These are phyloP conservation scores for Phalangium opilio DNA, from an alignment of 2,888 invertebrate genomes.

Conservation along the genomic window DNA sequence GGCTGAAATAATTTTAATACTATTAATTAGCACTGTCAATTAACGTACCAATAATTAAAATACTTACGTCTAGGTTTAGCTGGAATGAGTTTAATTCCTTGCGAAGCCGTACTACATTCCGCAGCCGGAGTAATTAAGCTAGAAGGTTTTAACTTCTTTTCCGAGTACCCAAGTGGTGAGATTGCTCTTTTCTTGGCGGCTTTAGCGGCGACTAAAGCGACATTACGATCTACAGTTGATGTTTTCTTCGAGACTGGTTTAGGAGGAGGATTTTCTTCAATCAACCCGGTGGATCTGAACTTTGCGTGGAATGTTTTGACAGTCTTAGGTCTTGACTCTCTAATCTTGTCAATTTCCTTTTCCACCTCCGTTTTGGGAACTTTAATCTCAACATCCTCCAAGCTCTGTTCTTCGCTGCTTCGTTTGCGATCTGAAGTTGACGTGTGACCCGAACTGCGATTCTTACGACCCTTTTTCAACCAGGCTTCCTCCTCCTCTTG, in stretches of 20 bases:
- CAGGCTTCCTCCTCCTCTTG: constrained; percentile 14
- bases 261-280: constrained; percentile 47
- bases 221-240: constrained; percentile 11
- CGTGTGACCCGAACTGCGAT: no score
- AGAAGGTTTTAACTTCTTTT: constrained; percentile 57
- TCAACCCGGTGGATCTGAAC: constrained; percentile 72
- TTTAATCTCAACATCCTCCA: constrained; percentile 12
- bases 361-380: constrained; percentile 19
- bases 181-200: constrained; percentile 17
- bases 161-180: constrained; percentile 39
- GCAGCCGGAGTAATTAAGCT: constrained; percentile 15
- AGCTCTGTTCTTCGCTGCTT: constrained; percentile 10
- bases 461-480: no score
- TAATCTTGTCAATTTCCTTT: constrained; percentile 29
- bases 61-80: constrained; percentile 82
- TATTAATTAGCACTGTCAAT: no score
- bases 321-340: constrained; percentile 53
- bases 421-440: no score
- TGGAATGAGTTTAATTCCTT: constrained; percentile 70
- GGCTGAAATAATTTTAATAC: constrained; percentile 15
- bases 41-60: no score
- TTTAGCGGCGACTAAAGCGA: constrained; percentile 21
- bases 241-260: constrained; percentile 22
- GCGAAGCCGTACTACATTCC: constrained; percentile 32
- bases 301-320: constrained; percentile 82